A percentile compares a stretch with the other conserved stretches of the same genome.
Evolutionary conservation across 2,797 vertebrate genomes (phyloP).

Genomic region (Gorsachius magnificus): DNA sequence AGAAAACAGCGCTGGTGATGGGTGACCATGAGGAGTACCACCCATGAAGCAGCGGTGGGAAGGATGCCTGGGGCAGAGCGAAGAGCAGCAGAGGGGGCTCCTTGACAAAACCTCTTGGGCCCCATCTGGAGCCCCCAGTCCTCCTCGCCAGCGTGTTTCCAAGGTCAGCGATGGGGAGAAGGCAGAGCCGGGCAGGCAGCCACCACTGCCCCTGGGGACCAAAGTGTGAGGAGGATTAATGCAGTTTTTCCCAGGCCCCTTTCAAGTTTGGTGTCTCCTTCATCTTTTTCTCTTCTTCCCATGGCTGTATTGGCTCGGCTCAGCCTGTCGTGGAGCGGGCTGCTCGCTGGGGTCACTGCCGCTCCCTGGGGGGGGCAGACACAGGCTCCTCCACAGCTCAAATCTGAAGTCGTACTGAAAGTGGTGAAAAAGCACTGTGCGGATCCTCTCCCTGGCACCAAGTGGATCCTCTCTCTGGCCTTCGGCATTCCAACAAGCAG

Average conservation of each 20-base stretch:
- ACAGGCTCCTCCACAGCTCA: neutral
- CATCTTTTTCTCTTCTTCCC: neutral
- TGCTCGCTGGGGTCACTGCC: neutral
- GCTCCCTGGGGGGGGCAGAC: neutral
- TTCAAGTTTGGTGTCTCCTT: neutral
- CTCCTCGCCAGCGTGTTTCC: accelerated
- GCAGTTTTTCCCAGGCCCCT: neutral
- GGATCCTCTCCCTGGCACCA: neutral
- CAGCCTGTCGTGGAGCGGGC: neutral
- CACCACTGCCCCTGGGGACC: neutral
- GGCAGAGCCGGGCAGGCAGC: neutral
- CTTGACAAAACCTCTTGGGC: neutral
- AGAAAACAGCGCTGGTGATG: neutral
- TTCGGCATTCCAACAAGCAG: neutral
- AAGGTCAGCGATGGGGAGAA: neutral
- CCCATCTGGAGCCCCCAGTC: neutral
- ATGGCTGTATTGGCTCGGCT: neutral
- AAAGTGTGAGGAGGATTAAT: neutral
- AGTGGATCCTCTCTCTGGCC: neutral
- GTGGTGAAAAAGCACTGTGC: neutral
- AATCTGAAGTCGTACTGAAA: slow-evolving; percentile 30
- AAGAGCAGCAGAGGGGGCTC: neutral
- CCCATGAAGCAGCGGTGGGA: accelerated
- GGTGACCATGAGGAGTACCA: neutral
- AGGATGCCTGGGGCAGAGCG: neutral